A percentile compares a stretch with the other conserved stretches of the same genome.
Conservation (phyloP, 2,113 vertebrate genomes). For the Muntiacus muntjak region DNA sequence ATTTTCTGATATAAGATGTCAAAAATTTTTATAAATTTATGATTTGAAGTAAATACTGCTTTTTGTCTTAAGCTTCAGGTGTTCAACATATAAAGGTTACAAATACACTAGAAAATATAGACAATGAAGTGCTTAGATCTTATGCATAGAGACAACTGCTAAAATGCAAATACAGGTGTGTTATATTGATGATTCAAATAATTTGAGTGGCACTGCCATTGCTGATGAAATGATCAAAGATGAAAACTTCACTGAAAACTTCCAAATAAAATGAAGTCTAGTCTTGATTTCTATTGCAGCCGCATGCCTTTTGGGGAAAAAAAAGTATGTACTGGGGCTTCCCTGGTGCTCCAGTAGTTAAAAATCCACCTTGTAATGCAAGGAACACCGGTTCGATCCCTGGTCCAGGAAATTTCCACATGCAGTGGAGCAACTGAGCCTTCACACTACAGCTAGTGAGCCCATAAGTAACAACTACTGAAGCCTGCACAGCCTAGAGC, state of each 20-base stretch:
- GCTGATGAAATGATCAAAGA: background rate
- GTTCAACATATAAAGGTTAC: background rate
- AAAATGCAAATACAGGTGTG: background rate
- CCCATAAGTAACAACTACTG: background rate
- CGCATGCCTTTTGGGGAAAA: background rate
- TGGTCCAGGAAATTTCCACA: background rate
- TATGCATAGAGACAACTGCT: background rate
- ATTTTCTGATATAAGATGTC: background rate
- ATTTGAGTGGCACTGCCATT: background rate
- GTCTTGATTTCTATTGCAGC: background rate
- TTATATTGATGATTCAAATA: background rate
- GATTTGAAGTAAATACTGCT: constrained; percentile 41
- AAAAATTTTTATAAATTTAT: background rate
- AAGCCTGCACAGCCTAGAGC: background rate
- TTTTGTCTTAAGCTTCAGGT: constrained; percentile 8
- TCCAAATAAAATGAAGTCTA: background rate
- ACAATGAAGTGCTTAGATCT: background rate
- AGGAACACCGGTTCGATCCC: background rate
- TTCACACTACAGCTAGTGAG: background rate
- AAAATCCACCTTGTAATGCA: background rate
- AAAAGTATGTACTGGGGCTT: background rate
- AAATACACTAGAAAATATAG: background rate
- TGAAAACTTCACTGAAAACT: background rate
- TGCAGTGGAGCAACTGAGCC: background rate
- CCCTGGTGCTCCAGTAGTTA: background rate